A percentile compares a stretch with the other conserved stretches of the same genome.
phyloP scores from a whole-genome alignment of 2,113 vertebrate species.

The Chunga burmeisteri region DNA sequence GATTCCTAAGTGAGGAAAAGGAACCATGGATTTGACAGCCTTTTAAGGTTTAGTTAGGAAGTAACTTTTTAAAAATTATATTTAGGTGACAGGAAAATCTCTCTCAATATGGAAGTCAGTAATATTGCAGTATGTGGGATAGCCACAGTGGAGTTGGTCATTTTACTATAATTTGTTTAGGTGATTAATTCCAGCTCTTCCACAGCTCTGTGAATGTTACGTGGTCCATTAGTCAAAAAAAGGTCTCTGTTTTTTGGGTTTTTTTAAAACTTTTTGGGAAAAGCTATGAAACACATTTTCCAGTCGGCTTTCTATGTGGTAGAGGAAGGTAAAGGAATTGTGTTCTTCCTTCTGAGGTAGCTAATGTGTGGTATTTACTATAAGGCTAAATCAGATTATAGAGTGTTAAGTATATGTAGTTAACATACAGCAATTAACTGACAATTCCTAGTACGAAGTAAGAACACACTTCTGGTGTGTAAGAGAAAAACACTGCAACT shows the following conservation, averaged over 20 bases:
- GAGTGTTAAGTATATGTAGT: background rate
- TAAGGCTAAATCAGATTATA: background rate
- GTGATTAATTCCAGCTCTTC: background rate
- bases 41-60: background rate
- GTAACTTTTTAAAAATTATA: background rate
- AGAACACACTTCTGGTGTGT: background rate
- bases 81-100: background rate
- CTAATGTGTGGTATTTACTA: background rate
- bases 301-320: background rate
- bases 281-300: background rate
- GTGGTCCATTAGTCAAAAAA: background rate
- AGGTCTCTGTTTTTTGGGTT: background rate
- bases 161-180: background rate
- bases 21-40: background rate
- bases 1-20: background rate
- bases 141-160: background rate
- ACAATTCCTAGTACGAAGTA: background rate
- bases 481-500: background rate
- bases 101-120: background rate
- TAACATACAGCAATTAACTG: background rate
- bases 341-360: background rate
- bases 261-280: background rate
- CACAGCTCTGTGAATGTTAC: background rate
- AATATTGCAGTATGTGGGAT: background rate
- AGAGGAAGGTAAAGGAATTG: background rate